These are phyloP conservation scores for Pecten maximus DNA, from an alignment of 2,888 invertebrate genomes.

Conservation along the genomic window DNA sequence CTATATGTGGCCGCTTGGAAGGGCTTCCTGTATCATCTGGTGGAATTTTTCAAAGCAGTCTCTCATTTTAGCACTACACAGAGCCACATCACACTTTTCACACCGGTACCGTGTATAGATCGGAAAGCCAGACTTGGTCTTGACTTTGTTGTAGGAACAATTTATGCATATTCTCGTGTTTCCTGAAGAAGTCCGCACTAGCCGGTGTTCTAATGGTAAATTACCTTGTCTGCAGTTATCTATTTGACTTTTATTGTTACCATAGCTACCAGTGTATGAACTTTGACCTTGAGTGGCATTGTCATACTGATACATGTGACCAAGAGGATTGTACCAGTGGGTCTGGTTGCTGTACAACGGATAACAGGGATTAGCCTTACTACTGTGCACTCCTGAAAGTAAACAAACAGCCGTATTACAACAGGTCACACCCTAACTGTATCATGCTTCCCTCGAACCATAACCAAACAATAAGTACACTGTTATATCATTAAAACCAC, in stretches of 20 bases:
- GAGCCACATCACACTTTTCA: conserved; percentile 48
- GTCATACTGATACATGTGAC: not conserved
- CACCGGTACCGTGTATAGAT: conserved; percentile 49
- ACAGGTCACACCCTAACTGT: not conserved
- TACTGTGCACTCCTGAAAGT: not conserved
- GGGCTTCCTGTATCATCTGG: not conserved
- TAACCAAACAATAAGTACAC: too few species aligned
- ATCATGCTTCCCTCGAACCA: not conserved
- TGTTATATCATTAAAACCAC: too few species aligned
- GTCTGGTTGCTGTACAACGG: not conserved
- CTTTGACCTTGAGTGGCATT: not conserved
- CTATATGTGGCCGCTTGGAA: not conserved
- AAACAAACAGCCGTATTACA: conserved; percentile 9
- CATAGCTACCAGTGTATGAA: not conserved
- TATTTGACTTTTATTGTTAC: not conserved
- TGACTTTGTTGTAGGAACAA: conserved; percentile 43
- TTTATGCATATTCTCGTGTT: not conserved
- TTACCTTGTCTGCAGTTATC: not conserved
- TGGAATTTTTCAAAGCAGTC: conserved; percentile 44
- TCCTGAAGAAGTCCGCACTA: not conserved
- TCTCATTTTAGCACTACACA: conserved; percentile 42
- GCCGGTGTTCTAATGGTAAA: not conserved
- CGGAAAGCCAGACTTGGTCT: conserved; percentile 47
- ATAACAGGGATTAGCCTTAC: not conserved
- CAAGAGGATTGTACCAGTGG: not conserved